Evolutionary conservation across 2,888 invertebrate genomes (phyloP).

Genomic region (Leptopilina myrica): DNA sequence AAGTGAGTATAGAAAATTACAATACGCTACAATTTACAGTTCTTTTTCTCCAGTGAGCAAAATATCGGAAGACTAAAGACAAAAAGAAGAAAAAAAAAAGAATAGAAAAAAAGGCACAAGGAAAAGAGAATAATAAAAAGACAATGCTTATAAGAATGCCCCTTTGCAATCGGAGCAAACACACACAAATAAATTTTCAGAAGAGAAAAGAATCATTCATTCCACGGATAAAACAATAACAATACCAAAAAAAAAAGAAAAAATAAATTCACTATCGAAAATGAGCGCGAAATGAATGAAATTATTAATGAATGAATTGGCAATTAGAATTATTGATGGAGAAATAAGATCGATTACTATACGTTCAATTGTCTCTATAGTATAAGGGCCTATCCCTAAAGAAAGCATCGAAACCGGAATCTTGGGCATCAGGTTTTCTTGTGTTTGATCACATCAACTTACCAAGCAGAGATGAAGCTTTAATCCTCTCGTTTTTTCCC

Average conservation of each 20-base stretch:
- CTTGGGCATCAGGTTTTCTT: not conserved
- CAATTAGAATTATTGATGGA: not conserved
- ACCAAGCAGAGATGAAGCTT: conserved; percentile 10
- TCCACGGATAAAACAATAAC: no score
- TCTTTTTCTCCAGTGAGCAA: no score
- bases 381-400: not conserved
- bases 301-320: not conserved
- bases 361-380: not conserved
- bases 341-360: not conserved
- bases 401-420: conserved; percentile 10
- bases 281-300: not conserved
- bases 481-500: not conserved
- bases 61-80: no score
- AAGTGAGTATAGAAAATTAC: no score
- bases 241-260: not conserved
- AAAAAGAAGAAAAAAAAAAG: no score
- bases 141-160: no score
- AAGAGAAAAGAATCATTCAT: not conserved
- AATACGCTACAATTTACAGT: no score
- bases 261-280: no score
- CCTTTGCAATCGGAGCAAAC: no score
- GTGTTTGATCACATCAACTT: not conserved
- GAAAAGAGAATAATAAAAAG: no score
- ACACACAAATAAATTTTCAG: not conserved
- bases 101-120: no score